Percentiles rank a stretch among this genome's conserved stretches.
Evolutionary conservation across 2,888 invertebrate species (phyloP).

Genomic region (Pteria penguin): DNA sequence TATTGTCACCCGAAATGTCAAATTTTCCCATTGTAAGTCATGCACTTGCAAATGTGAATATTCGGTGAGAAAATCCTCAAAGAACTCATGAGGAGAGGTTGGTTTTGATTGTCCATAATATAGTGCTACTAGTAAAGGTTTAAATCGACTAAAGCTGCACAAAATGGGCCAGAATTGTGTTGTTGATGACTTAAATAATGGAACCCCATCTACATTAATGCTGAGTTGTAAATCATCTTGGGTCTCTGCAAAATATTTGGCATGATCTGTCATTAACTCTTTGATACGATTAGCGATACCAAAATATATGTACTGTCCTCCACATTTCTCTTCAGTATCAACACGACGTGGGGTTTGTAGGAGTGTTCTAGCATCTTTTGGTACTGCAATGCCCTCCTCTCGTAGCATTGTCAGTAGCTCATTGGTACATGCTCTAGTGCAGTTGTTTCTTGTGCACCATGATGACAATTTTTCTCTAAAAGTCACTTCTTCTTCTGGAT

Average conservation of each 20-base stretch:
- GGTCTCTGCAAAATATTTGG: background rate
- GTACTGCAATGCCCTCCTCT: constrained; percentile 13
- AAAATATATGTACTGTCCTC: constrained; percentile 45
- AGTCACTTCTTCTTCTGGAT: constrained; percentile 65
- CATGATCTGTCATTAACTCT: background rate
- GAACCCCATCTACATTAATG: constrained; percentile 44
- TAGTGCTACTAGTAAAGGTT: constrained; percentile 47
- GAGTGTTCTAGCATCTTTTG: constrained; percentile 48
- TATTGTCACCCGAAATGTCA: no score
- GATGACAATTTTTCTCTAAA: constrained; percentile 1
- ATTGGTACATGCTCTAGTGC: constrained; percentile 3
- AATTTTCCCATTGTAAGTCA: no score
- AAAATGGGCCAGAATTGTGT: constrained; percentile 48
- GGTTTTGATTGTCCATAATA: constrained; percentile 52
- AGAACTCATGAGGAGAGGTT: constrained; percentile 37
- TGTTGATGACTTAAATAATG: constrained; percentile 43
- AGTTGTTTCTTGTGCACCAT: constrained; percentile 13
- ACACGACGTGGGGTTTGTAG: constrained; percentile 38
- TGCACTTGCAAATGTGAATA: background rate
- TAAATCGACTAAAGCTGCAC: constrained; percentile 21
- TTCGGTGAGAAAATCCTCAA: constrained; percentile 49
- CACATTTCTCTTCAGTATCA: constrained; percentile 33
- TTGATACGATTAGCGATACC: constrained; percentile 31
- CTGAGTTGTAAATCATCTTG: background rate
- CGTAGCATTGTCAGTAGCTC: constrained; percentile 1